Percentiles rank a stretch among this genome's conserved stretches.
phyloP scores from a whole-genome alignment of 2,113 vertebrate genomes.

The Muntiacus muntjak region DNA sequence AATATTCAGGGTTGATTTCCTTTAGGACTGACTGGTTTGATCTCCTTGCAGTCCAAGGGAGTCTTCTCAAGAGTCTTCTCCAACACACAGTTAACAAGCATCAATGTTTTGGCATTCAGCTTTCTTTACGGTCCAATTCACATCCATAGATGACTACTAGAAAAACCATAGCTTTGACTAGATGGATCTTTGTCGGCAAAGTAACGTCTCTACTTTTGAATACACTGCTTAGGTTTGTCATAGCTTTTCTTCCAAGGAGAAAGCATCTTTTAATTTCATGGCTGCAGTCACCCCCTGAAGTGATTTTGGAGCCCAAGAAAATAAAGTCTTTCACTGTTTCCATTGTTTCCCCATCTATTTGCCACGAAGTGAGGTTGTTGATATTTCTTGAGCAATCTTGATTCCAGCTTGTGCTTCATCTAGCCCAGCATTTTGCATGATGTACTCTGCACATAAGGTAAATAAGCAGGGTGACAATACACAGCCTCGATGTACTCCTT shows the following conservation, averaged over 20 bases:
- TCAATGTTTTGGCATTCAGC: neutral
- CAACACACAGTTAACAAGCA: neutral
- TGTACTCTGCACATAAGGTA: neutral
- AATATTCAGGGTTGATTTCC: neutral
- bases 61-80: neutral
- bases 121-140: neutral
- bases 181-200: fast-evolving
- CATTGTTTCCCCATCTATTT: neutral
- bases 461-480: neutral
- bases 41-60: neutral
- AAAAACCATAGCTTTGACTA: neutral
- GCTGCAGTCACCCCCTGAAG: neutral
- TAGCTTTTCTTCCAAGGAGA: neutral
- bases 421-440: neutral
- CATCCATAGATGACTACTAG: neutral
- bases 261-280: neutral
- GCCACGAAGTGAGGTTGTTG: neutral
- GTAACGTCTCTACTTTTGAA: neutral
- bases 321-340: neutral
- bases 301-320: neutral
- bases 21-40: neutral
- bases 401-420: neutral
- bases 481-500: neutral
- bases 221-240: neutral
- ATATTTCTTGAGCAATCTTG: neutral